A percentile compares a stretch with the other conserved stretches of the same genome.
phyloP scores from a whole-genome alignment of 2,113 vertebrate species.

The Pseudolaguvia tuberculata region DNA sequence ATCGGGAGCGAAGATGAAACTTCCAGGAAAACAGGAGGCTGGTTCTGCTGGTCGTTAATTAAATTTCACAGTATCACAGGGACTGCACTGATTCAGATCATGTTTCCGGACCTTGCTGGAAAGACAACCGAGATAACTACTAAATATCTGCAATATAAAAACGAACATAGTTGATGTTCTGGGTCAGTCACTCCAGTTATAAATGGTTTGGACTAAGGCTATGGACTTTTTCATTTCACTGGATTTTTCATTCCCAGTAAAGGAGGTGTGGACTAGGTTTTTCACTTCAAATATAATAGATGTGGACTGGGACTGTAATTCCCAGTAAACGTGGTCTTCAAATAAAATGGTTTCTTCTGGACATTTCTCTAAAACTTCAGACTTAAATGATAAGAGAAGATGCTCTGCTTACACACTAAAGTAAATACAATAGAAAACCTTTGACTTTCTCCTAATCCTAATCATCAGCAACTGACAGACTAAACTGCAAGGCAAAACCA shows the following conservation, averaged over 20 bases:
- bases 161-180: background rate
- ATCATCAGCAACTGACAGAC: background rate
- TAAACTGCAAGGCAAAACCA: conserved; percentile 22
- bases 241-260: background rate
- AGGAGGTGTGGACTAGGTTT: background rate
- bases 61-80: conserved; percentile 7
- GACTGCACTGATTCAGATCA: conserved; percentile 1
- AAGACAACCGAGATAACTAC: conserved; percentile 1
- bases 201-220: background rate
- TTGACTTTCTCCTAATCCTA: background rate
- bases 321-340: no score
- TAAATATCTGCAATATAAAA: background rate
- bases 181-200: background rate
- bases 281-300: no score
- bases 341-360: no score
- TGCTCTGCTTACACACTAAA: background rate
- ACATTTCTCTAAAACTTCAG: no score
- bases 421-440: background rate
- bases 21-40: background rate
- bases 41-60: background rate
- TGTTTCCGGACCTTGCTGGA: background rate
- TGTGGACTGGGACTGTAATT: no score
- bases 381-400: no score
- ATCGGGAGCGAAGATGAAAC: background rate
- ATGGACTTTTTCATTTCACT: no score